These are phyloP conservation scores for Limanda limanda DNA, from an alignment of 2,113 vertebrate genomes.

Conservation along the genomic window DNA sequence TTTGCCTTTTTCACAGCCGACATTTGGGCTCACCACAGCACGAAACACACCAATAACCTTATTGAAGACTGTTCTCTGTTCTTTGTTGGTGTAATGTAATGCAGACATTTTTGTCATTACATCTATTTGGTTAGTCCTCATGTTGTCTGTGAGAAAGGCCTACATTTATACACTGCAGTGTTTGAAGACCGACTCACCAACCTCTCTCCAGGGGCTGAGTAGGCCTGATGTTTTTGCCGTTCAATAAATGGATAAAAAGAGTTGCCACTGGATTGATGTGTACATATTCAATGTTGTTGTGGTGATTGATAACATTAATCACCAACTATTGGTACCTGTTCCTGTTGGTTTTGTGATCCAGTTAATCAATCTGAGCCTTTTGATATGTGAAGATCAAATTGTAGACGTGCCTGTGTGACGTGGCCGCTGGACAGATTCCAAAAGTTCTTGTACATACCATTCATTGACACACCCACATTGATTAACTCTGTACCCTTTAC, in stretches of 20 bases:
- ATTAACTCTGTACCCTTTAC: background rate
- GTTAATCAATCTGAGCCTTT: no score
- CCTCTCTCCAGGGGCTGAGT: constrained; percentile 76
- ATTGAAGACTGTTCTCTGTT: background rate
- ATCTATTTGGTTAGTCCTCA: no score
- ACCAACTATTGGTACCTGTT: no score
- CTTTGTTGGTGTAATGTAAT: background rate
- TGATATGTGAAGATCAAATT: no score
- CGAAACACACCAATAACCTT: background rate
- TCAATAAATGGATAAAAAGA: constrained; percentile 41
- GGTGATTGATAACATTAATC: no score
- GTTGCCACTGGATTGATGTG: background rate
- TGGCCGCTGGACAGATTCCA: no score
- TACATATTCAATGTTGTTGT: background rate
- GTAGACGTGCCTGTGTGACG: no score
- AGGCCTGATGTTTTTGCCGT: constrained; percentile 75
- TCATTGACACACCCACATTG: no score
- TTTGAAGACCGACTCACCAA: constrained; percentile 79
- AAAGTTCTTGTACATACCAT: no score
- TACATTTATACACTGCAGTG: constrained; percentile 56
- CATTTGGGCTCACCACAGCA: constrained; percentile 9
- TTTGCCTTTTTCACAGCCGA: constrained; percentile 19
- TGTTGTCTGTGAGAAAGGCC: constrained; percentile 20
- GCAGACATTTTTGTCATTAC: background rate
- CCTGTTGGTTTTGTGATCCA: no score